A percentile compares a stretch with the other conserved stretches of the same genome.
Evolutionary conservation across 1,140 invertebrate species (phyloP).

Genomic region (Aphaenogaster ashmeadi): DNA sequence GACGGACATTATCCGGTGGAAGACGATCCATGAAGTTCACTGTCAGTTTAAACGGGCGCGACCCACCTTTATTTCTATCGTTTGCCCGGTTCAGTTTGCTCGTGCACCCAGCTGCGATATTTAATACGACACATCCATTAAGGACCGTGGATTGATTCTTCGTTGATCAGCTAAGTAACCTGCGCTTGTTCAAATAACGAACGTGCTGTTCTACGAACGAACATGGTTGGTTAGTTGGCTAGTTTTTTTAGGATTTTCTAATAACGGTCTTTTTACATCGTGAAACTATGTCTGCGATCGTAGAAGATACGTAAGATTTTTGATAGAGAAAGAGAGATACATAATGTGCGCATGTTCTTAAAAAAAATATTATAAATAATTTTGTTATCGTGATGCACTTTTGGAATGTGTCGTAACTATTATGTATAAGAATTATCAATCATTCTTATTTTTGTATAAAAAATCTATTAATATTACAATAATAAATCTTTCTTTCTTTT

Average conservation of each 20-base stretch:
- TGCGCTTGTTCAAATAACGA: constrained; percentile 24
- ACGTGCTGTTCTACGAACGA: background rate
- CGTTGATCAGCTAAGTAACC: constrained; percentile 24
- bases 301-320: background rate
- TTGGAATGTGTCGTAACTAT: no score
- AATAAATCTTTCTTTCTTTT: background rate
- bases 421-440: background rate
- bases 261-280: background rate
- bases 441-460: background rate
- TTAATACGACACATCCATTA: constrained; percentile 52
- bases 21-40: constrained; percentile 25
- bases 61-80: constrained; percentile 5
- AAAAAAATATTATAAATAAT: background rate
- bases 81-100: constrained; percentile 25
- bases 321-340: background rate
- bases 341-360: background rate
- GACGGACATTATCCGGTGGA: background rate
- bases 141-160: constrained; percentile 47
- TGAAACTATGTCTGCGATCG: background rate
- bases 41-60: constrained; percentile 27
- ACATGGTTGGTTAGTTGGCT: background rate
- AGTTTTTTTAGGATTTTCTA: background rate
- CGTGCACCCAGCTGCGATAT: constrained; percentile 18
- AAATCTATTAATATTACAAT: background rate
- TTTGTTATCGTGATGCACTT: background rate